A percentile compares a stretch with the other conserved stretches of the same genome.
Conservation (phyloP, 2,113 vertebrate genomes). For the Ceyx cyanopectus region DNA sequence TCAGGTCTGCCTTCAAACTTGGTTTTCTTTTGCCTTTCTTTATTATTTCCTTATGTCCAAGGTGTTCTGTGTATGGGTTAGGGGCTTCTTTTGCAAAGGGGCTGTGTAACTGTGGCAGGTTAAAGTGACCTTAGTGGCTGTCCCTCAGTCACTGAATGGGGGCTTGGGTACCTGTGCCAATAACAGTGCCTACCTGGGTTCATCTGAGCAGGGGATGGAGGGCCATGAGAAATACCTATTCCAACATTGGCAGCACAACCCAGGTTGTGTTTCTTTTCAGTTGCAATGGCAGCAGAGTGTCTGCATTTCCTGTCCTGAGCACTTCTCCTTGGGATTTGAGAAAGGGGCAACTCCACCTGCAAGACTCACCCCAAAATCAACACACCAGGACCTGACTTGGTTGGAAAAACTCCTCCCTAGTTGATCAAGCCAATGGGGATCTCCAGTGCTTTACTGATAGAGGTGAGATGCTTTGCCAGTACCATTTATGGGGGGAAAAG, state of each 20-base stretch:
- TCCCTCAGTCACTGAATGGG: neutral
- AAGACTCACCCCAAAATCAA: neutral
- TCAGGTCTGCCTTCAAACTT: neutral
- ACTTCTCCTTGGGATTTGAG: neutral
- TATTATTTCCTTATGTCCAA: neutral
- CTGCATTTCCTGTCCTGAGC: neutral
- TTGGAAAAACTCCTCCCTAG: neutral
- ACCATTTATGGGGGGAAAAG: neutral
- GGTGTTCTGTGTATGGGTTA: neutral
- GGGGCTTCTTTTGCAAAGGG: neutral
- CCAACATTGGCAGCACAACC: neutral
- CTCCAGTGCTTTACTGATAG: neutral
- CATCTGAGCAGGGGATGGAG: neutral
- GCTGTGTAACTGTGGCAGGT: neutral
- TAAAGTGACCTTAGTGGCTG: neutral
- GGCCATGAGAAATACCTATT: neutral
- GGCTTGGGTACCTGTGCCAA: neutral
- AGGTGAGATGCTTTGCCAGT: neutral
- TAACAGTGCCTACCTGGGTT: fast-evolving
- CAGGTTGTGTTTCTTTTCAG: neutral
- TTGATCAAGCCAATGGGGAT: neutral
- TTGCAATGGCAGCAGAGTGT: neutral
- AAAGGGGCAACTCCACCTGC: neutral
- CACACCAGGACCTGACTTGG: neutral
- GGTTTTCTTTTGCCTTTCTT: neutral